A percentile compares a stretch with the other conserved stretches of the same genome.
phyloP scores from a whole-genome alignment of 2,888 invertebrate species.

The Hydropsyche betteni region DNA sequence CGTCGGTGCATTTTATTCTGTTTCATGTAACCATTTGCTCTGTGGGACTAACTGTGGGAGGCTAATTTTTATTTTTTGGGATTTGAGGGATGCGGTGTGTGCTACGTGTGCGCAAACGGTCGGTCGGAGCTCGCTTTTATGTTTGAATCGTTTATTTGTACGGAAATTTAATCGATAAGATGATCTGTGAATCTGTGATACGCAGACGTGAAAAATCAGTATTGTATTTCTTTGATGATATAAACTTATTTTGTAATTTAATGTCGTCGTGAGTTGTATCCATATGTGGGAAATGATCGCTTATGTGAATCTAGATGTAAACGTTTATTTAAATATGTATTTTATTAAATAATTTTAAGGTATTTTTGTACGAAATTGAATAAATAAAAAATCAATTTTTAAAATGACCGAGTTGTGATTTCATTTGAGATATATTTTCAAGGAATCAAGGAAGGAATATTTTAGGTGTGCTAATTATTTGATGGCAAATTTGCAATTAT shows the following conservation, averaged over 20 bases:
- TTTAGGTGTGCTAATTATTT: too few relatives aligned
- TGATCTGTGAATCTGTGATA: slow-evolving; percentile 9
- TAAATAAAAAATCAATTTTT: slow-evolving; percentile 29
- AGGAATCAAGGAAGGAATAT: too few relatives aligned
- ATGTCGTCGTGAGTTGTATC: slow-evolving; percentile 7
- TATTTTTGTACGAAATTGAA: slow-evolving; percentile 35
- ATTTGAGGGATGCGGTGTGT: background rate
- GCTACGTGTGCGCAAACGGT: background rate
- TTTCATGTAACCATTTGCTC: background rate
- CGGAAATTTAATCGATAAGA: too few relatives aligned
- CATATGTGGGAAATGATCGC: slow-evolving; percentile 7
- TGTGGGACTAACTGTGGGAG: too few relatives aligned
- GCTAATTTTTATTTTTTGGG: background rate
- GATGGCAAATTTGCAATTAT: too few relatives aligned
- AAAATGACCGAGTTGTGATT: slow-evolving; percentile 5
- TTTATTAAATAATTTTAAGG: slow-evolving; percentile 29
- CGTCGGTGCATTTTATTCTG: too few relatives aligned
- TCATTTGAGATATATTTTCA: too few relatives aligned
- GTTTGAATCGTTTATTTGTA: too few relatives aligned
- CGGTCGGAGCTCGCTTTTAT: too few relatives aligned
- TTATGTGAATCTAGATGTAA: slow-evolving; percentile 30
- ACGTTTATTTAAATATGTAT: slow-evolving; percentile 25
- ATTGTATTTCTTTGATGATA: slow-evolving; percentile 41
- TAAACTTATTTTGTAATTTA: slow-evolving; percentile 36
- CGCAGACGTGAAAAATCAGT: slow-evolving; percentile 21